Conservation (phyloP, 2,888 invertebrate species). For the Drosophila tripunctata region DNA sequence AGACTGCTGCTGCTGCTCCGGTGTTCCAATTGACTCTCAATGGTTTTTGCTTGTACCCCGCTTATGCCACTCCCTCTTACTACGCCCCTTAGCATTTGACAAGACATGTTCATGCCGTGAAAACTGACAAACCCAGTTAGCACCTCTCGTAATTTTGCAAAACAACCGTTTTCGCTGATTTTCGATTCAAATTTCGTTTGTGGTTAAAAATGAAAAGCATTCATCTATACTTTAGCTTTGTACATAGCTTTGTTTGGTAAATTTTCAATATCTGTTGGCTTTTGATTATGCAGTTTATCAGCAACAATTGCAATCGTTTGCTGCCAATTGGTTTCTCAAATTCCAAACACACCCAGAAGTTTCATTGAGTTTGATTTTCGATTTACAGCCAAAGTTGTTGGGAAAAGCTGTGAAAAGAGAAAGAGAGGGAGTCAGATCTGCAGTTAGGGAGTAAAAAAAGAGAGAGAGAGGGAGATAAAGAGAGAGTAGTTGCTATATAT, state of each 20-base stretch:
- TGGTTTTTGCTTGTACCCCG: slow-evolving; percentile 9
- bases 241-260: too few species aligned
- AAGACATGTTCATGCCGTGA: slow-evolving; percentile 38
- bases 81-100: background rate
- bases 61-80: too few species aligned
- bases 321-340: background rate
- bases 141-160: slow-evolving; percentile 45
- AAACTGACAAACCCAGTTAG: slow-evolving; percentile 51
- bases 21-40: slow-evolving; percentile 1
- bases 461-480: too few species aligned
- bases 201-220: background rate
- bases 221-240: background rate
- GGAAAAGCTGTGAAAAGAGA: background rate
- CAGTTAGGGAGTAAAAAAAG: too few species aligned
- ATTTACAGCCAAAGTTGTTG: too few species aligned
- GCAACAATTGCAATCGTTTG: background rate
- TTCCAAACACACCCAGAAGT: background rate
- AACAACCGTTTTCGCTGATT: slow-evolving; percentile 22
- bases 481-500: too few species aligned
- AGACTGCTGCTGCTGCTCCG: slow-evolving; percentile 17
- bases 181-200: slow-evolving; percentile 26
- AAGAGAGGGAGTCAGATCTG: too few species aligned
- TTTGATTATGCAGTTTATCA: background rate
- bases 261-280: background rate
- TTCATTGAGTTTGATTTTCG: too few species aligned